Base-by-base conservation (phyloP, 2,888 invertebrate genomes). In the Parnassius smintheus region DNA sequence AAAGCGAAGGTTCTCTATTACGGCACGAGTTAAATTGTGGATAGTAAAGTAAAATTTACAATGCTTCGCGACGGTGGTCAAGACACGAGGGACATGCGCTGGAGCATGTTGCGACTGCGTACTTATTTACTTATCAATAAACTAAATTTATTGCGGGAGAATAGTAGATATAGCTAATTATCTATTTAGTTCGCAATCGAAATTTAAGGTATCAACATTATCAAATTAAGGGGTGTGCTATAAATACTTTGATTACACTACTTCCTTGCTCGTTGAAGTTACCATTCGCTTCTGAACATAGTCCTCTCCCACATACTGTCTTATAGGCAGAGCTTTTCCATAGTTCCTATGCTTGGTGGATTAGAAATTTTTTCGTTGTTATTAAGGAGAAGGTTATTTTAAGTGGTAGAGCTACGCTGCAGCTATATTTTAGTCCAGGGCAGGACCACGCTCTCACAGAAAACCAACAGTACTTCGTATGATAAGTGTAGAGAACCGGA, bases 141-240 rank as follows among this genome's bases (percentile, higher is more conserved):
- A 89, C 73, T 67, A 76, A 85, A 86, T 88, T 90, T 87, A 88
- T 86, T 84, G 82, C 85, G 71, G 75, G 76, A 80, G 81, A 82
- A 84, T 81, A 76, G 82, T 88, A 85, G 88, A 87, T 79, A 86
- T 79, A 79, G 80, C 83, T 88, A 87, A 88, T 89, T 86, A 85
- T 85, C 84, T 85, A 84, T 86, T 88, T 7, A 25, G 25, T 2
- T 25, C 25, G 4, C 25, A 85, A 89, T 87, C 84, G 84, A 83
- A 82, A 84, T 86, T 88, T 86, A 85, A 88, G 82, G 85, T 83
- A 84, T 86, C 83, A 81, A 83, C 83, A 86, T 83, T 86, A 85
- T 86, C 85, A 84, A 86, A 86, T 87, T 82, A 86, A 87, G 82
- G 83, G 84, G 86, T 81, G 82, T 75, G 81, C 80, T 75, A 81